A percentile compares a stretch with the other conserved stretches of the same genome.
Evolutionary conservation across 1,140 invertebrate genomes (phyloP).

Genomic region (Drosophila kikkawai): DNA sequence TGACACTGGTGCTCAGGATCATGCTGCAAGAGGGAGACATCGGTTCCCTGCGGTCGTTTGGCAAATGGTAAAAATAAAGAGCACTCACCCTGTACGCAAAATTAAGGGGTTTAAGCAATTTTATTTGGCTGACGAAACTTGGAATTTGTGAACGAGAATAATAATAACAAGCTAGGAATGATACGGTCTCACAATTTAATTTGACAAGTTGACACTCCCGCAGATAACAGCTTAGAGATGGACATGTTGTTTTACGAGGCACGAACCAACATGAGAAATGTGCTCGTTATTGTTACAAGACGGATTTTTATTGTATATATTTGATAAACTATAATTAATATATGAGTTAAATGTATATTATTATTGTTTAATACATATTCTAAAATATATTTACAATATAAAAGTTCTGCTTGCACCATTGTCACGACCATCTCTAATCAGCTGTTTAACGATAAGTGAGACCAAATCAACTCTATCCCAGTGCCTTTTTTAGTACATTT

Average conservation of each 20-base stretch:
- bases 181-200: slow-evolving; percentile 15
- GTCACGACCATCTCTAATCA: slow-evolving; percentile 9
- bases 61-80: neutral
- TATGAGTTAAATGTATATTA: too few relatives aligned
- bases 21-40: slow-evolving; percentile 53
- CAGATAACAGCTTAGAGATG: slow-evolving; percentile 4
- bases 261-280: neutral
- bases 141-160: slow-evolving; percentile 26
- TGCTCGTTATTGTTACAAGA: neutral
- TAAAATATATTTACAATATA: neutral
- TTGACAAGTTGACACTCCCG: slow-evolving; percentile 11
- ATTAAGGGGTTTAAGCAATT: neutral
- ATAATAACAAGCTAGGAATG: slow-evolving; percentile 9
- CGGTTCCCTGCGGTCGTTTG: slow-evolving; percentile 22
- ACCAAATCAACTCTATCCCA: neutral
- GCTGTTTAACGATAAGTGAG: slow-evolving; percentile 5
- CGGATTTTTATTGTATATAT: neutral
- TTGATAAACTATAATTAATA: neutral
- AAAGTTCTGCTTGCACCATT: neutral
- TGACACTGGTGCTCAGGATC: slow-evolving; percentile 64
- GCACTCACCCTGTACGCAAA: slow-evolving; percentile 20
- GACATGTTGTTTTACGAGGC: neutral
- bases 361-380: neutral
- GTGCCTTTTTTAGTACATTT: slow-evolving; percentile 21
- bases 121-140: slow-evolving; percentile 2